phyloP scores from a whole-genome alignment of 2,113 vertebrate genomes.

The Semicossyphus pulcher region DNA sequence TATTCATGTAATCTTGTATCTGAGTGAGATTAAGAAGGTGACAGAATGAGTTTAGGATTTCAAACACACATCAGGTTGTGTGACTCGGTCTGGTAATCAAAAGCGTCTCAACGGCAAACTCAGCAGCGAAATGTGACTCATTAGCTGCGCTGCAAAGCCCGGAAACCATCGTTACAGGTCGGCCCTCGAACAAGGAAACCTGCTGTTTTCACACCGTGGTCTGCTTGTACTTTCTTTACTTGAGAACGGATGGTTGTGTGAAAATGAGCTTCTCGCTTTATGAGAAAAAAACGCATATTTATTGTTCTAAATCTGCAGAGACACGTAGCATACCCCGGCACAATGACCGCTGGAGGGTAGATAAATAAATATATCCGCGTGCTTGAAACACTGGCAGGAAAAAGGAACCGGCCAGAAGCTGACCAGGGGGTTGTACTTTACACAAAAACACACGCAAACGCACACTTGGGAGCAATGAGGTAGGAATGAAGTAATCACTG shows the following conservation, averaged over 20 bases:
- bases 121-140: slow-evolving; percentile 25
- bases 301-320: slow-evolving; percentile 63
- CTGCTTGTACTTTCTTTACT: slow-evolving; percentile 11
- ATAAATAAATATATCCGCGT: slow-evolving; percentile 72
- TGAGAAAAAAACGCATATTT: slow-evolving; percentile 56
- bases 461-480: slow-evolving; percentile 7
- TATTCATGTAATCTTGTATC: slow-evolving; percentile 72
- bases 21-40: slow-evolving; percentile 54
- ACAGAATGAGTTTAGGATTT: slow-evolving; percentile 45
- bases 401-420: slow-evolving; percentile 23
- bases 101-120: slow-evolving; percentile 27
- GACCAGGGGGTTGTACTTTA: slow-evolving; percentile 30
- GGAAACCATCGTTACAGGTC: slow-evolving; percentile 42
- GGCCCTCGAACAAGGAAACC: slow-evolving; percentile 31
- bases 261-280: slow-evolving; percentile 13
- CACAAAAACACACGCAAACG: background rate
- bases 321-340: slow-evolving; percentile 47
- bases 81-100: slow-evolving; percentile 42
- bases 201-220: slow-evolving; percentile 26
- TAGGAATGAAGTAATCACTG: slow-evolving; percentile 33
- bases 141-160: slow-evolving; percentile 36
- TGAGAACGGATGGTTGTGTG: slow-evolving; percentile 31
- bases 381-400: slow-evolving; percentile 75
- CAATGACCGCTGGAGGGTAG: slow-evolving; percentile 63
- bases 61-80: slow-evolving; percentile 28